Evolutionary conservation across 2,113 vertebrate species (phyloP).

Genomic region (Caranx ignobilis): DNA sequence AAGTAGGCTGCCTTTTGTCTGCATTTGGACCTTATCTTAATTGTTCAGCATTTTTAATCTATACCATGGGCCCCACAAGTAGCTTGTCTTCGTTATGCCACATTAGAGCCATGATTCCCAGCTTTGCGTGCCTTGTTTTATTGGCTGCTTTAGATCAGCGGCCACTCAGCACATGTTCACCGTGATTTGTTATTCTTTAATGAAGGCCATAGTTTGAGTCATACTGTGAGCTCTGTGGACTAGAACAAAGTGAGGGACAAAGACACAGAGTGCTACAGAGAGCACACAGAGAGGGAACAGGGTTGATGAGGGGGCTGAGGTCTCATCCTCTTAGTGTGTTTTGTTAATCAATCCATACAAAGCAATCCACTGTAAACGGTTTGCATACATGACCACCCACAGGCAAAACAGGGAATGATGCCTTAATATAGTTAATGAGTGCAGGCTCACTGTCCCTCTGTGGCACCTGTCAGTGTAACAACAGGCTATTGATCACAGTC

Average conservation of each 20-base stretch:
- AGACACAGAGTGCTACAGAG: slow-evolving; percentile 13
- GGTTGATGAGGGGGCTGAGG: slow-evolving; percentile 23
- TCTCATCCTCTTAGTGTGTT: slow-evolving; percentile 35
- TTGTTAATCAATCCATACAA: slow-evolving; percentile 44
- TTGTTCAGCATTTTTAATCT: slow-evolving; percentile 36
- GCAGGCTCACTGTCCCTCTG: background rate
- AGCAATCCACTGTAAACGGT: slow-evolving; percentile 25
- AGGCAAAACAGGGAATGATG: background rate
- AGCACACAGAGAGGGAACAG: slow-evolving; percentile 30
- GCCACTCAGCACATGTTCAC: slow-evolving; percentile 40
- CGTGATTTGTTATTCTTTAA: slow-evolving; percentile 65
- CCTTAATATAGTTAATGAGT: slow-evolving; percentile 10
- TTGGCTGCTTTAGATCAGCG: slow-evolving; percentile 56
- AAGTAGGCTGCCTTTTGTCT: slow-evolving; percentile 35
- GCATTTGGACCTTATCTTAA: slow-evolving; percentile 20
- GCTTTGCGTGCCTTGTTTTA: slow-evolving; percentile 37
- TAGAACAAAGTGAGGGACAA: slow-evolving; percentile 60
- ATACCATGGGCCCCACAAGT: slow-evolving; percentile 3
- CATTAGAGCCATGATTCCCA: slow-evolving; percentile 26
- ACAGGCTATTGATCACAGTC: background rate
- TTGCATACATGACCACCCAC: slow-evolving; percentile 39
- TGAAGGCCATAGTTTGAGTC: slow-evolving; percentile 43
- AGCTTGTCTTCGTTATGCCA: slow-evolving; percentile 9
- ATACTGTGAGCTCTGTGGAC: slow-evolving; percentile 51
- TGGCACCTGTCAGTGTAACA: background rate